Conservation (phyloP, 2,888 invertebrate species). For the Selenia dentaria region DNA sequence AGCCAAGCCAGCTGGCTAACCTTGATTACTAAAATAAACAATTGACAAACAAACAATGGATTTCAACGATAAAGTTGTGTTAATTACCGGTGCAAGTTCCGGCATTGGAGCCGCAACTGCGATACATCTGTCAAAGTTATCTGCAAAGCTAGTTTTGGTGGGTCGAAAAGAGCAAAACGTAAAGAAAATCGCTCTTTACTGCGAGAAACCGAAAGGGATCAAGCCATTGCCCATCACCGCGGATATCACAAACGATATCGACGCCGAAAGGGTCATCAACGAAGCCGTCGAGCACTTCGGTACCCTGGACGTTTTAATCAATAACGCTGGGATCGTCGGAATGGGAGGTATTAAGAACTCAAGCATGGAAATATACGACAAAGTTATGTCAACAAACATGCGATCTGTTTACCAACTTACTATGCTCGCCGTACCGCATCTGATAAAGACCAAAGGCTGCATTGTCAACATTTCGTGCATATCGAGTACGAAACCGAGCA, state of each 20-base stretch:
- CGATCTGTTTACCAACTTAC: constrained; percentile 92
- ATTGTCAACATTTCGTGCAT: constrained; percentile 97
- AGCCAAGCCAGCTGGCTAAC: constrained; percentile 10
- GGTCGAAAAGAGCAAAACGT: constrained; percentile 76
- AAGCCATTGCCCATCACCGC: constrained; percentile 85
- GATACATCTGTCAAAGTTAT: constrained; percentile 86
- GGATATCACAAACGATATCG: constrained; percentile 88
- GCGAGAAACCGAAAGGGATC: constrained; percentile 82
- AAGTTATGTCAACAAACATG: constrained; percentile 93
- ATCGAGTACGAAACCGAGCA: constrained; percentile 86
- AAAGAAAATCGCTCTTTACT: constrained; percentile 67
- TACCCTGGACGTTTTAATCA: constrained; percentile 90
- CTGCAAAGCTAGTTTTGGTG: constrained; percentile 86
- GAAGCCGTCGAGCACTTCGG: constrained; percentile 88
- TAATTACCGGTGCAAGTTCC: constrained; percentile 89
- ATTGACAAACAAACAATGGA: constrained; percentile 68
- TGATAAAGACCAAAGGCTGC: constrained; percentile 91
- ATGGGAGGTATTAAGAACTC: constrained; percentile 92
- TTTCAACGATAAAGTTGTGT: constrained; percentile 85
- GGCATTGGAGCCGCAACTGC: constrained; percentile 91
- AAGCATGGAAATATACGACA: constrained; percentile 92
- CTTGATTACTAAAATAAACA: constrained; percentile 21
- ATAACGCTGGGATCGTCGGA: constrained; percentile 94
- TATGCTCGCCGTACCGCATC: constrained; percentile 92
- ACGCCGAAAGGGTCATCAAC: constrained; percentile 86